phyloP scores from a whole-genome alignment of 2,888 invertebrate genomes.

The Melipona beecheii region DNA sequence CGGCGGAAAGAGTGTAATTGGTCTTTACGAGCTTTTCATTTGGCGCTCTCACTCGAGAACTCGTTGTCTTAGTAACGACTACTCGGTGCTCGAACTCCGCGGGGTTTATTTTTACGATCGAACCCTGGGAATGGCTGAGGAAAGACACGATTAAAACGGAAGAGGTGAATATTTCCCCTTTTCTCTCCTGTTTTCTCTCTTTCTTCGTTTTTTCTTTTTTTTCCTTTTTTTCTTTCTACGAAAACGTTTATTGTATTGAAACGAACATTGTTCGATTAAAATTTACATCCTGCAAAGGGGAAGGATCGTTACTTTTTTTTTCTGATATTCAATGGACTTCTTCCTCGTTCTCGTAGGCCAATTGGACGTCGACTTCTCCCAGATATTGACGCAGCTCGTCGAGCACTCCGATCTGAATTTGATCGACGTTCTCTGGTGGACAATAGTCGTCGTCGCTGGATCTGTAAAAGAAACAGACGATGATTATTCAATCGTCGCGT shows the following conservation, averaged over 20 bases:
- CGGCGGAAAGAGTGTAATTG: constrained; percentile 35
- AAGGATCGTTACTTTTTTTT: not conserved
- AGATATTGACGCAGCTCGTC: constrained; percentile 84
- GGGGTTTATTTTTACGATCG: not conserved
- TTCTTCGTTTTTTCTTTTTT: too few species aligned
- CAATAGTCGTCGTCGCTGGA: constrained; percentile 96
- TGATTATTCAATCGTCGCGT: not conserved
- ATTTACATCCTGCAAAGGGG: not conserved
- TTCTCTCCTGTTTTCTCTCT: too few species aligned
- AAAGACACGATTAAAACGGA: constrained; percentile 19
- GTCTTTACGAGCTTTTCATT: constrained; percentile 31
- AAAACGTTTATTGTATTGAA: constrained; percentile 34
- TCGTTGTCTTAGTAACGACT: constrained; percentile 6
- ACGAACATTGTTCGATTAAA: not conserved
- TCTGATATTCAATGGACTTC: constrained; percentile 45
- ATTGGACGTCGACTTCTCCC: constrained; percentile 73
- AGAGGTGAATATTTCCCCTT: not conserved
- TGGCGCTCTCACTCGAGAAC: not conserved
- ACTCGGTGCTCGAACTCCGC: not conserved
- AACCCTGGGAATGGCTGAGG: not conserved
- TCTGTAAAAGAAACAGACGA: constrained; percentile 79
- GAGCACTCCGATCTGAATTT: constrained; percentile 90
- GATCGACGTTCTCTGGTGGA: constrained; percentile 92
- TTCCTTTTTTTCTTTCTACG: not conserved
- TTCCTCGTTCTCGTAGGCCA: constrained; percentile 75